These are phyloP conservation scores for Brenthis hecate DNA, from an alignment of 2,888 invertebrate genomes.

Conservation along the genomic window DNA sequence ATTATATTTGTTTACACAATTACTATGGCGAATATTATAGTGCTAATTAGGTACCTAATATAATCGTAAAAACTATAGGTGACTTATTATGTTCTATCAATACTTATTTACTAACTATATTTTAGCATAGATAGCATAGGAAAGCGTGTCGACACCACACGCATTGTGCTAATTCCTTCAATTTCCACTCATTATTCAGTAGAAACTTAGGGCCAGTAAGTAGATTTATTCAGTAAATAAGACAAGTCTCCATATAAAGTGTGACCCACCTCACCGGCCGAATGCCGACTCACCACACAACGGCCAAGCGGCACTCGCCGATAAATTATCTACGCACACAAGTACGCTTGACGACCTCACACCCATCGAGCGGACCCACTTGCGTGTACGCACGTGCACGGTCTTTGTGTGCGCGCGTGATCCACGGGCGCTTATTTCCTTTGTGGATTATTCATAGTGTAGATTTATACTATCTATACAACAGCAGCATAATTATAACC, in stretches of 20 bases:
- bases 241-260: constrained; percentile 76
- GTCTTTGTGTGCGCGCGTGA: constrained; percentile 48
- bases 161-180: constrained; percentile 66
- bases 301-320: constrained; percentile 55
- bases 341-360: constrained; percentile 44
- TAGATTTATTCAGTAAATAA: constrained; percentile 74
- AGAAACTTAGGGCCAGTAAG: constrained; percentile 69
- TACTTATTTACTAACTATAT: not conserved
- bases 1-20: no score
- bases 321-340: constrained; percentile 69
- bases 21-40: no score
- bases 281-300: constrained; percentile 42
- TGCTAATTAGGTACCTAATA: no score
- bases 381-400: constrained; percentile 45
- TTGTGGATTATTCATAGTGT: constrained; percentile 54
- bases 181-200: constrained; percentile 72
- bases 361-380: constrained; percentile 46
- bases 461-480: constrained; percentile 38
- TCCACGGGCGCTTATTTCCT: constrained; percentile 51
- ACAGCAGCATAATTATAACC: constrained; percentile 24
- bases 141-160: constrained; percentile 57
- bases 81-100: not conserved
- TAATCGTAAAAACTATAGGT: not conserved
- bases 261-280: constrained; percentile 59
- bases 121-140: constrained; percentile 49